Percentiles rank a stretch among this genome's conserved stretches.
Evolutionary conservation across 2,888 invertebrate genomes (phyloP).

Genomic region (Caradrina clavipalpis): DNA sequence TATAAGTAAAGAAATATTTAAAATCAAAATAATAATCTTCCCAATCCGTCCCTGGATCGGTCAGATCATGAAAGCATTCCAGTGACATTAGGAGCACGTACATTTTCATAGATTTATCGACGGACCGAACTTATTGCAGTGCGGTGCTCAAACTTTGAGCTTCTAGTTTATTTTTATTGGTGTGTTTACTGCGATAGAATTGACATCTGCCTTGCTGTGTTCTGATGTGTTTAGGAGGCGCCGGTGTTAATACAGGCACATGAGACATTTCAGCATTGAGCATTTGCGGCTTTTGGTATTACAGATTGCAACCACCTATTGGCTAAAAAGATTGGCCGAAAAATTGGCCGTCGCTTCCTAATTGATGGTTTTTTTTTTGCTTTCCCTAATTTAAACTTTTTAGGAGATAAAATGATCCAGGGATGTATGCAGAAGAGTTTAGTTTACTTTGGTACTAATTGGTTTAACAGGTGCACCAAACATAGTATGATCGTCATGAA

Average conservation of each 20-base stretch:
- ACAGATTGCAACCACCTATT: too few relatives aligned
- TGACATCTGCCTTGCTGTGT: conserved; percentile 4
- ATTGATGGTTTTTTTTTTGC: too few relatives aligned
- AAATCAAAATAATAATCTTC: conserved; percentile 20
- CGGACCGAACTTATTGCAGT: conserved; percentile 82
- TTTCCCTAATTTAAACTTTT: too few relatives aligned
- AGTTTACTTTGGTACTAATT: too few relatives aligned
- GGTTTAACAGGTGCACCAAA: too few relatives aligned
- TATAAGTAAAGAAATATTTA: not conserved
- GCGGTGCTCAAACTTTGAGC: conserved; percentile 78
- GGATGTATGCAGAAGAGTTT: too few relatives aligned
- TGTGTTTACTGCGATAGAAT: conserved; percentile 23
- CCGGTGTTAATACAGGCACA: not conserved
- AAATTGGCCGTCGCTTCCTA: too few relatives aligned
- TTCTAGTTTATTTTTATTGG: conserved; percentile 29
- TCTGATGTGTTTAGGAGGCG: not conserved
- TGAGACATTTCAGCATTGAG: not conserved
- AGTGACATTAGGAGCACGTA: conserved; percentile 83
- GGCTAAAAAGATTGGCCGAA: too few relatives aligned
- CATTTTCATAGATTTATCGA: conserved; percentile 91
- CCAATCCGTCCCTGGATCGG: conserved; percentile 76
- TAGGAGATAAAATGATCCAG: too few relatives aligned
- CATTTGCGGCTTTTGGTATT: too few relatives aligned
- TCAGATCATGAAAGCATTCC: conserved; percentile 89
- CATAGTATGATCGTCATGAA: too few relatives aligned